phyloP scores from a whole-genome alignment of 2,888 invertebrate species.

The Leuctra nigra region DNA sequence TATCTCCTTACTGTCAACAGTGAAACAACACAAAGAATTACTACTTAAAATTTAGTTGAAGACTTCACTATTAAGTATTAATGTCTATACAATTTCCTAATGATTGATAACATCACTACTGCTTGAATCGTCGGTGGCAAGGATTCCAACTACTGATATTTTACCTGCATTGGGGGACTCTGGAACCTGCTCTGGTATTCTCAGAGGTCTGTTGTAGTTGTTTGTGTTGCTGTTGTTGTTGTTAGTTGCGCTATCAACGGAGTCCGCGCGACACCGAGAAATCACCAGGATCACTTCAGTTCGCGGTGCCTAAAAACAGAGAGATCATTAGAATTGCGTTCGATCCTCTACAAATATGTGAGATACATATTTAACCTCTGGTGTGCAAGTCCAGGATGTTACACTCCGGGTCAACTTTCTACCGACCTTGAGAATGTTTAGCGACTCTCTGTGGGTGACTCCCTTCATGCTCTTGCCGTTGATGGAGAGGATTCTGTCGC shows the following conservation, averaged over 20 bases:
- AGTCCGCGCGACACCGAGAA: constrained; percentile 42
- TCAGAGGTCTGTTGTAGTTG: constrained; percentile 30
- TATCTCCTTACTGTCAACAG: no score
- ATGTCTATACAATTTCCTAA: no score
- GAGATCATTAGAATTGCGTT: background rate
- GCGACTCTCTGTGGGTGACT: constrained; percentile 79
- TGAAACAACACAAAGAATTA: no score
- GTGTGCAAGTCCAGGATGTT: no score
- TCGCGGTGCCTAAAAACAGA: constrained; percentile 56
- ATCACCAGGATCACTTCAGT: constrained; percentile 73
- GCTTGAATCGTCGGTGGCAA: no score
- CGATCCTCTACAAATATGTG: no score
- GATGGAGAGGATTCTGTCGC: constrained; percentile 82
- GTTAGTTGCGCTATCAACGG: constrained; percentile 15
- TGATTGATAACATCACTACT: no score
- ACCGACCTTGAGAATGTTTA: constrained; percentile 76
- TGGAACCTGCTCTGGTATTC: constrained; percentile 34
- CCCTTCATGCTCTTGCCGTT: constrained; percentile 79
- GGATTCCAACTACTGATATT: no score
- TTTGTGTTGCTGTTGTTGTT: constrained; percentile 1
- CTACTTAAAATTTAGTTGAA: no score
- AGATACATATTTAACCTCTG: no score
- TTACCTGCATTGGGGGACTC: no score
- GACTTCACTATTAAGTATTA: no score
- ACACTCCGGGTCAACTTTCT: background rate